Percentiles rank a stretch among this genome's conserved stretches.
phyloP scores from a whole-genome alignment of 2,113 vertebrate species.

The Prolemur simus region DNA sequence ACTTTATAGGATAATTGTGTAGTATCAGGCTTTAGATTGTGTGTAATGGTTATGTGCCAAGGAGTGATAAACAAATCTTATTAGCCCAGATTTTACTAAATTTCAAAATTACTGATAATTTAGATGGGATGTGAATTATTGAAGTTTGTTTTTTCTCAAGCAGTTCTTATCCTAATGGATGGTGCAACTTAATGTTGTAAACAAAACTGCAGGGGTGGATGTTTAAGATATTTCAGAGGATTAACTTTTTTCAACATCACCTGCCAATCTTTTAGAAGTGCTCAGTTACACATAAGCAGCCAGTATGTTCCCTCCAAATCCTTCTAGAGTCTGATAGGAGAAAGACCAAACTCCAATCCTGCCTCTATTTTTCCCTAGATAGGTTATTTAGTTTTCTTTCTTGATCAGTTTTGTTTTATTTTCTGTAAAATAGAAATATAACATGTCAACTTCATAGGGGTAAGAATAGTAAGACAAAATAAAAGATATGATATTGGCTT shows the following conservation, averaged over 20 bases:
- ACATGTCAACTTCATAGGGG: neutral
- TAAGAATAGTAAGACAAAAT: neutral
- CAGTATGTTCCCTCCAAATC: neutral
- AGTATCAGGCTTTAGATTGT: neutral
- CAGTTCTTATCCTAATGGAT: neutral
- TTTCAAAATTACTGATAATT: slow-evolving; percentile 17
- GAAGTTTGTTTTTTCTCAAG: slow-evolving; percentile 10
- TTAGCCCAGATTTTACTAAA: neutral
- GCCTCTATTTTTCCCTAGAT: neutral
- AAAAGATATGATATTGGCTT: neutral
- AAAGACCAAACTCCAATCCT: neutral
- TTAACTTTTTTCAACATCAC: neutral
- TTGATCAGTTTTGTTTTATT: neutral
- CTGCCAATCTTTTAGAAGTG: neutral
- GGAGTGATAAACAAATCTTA: slow-evolving; percentile 35
- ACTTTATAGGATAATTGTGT: slow-evolving; percentile 34
- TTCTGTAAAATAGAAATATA: slow-evolving; percentile 31
- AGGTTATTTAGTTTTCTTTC: neutral
- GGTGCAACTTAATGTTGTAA: neutral
- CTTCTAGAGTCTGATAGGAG: neutral
- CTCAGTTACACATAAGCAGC: neutral
- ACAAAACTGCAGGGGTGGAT: neutral
- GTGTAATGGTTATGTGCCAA: neutral
- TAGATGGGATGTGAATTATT: neutral
- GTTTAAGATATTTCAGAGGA: slow-evolving; percentile 27